Base-by-base conservation (phyloP, 2,888 invertebrate genomes). In the Harpalus rufipes region DNA sequence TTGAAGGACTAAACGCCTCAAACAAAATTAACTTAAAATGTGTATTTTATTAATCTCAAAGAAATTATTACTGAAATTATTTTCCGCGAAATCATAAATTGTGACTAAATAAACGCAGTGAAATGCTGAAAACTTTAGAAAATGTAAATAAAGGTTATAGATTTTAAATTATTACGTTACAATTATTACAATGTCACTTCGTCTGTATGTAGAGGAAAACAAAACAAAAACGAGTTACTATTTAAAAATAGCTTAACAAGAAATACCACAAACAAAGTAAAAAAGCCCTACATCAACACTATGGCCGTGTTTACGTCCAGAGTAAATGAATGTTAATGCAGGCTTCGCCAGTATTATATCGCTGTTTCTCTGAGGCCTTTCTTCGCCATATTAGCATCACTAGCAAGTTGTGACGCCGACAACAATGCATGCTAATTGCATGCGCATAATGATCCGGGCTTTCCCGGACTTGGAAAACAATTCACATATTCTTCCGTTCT, bases 401-500 rank as follows among this genome's bases (percentile, higher is more conserved):
- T 80, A 59, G 79, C 79, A 61, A 63, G 63, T 32, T 58, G 58
- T 59, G 78, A 56, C 72, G 18, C 44, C 44, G 18, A 81, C 81
- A 81, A 81, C 81, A 85, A 85, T 85, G 80, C 86, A 82, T 86
- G 85, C 85, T 88, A 88, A 88, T 88, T 88, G 87, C 86, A 87
- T 88, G 87, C 87, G 86, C 87, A 87, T 88, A 87, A 87, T 88
- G 87, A 87, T 87, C 86, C 86, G 16, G 61, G 81, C 81, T 81
- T 81, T 81, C 81, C 41, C 85, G 86, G 86, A 87, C 87, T 87
- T 88, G 86, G 86, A 86, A 87, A 88, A 87, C 88, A 88, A 87
- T 88, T 87, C 88, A 86, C 87, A 87, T 87, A 87, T 87, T 87
- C 87, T 86, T 85, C 86, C 86, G 87, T 87, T 87, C 87, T 87